phyloP scores from a whole-genome alignment of 23 tunicate genomes.

The Halocynthia aurantium region DNA sequence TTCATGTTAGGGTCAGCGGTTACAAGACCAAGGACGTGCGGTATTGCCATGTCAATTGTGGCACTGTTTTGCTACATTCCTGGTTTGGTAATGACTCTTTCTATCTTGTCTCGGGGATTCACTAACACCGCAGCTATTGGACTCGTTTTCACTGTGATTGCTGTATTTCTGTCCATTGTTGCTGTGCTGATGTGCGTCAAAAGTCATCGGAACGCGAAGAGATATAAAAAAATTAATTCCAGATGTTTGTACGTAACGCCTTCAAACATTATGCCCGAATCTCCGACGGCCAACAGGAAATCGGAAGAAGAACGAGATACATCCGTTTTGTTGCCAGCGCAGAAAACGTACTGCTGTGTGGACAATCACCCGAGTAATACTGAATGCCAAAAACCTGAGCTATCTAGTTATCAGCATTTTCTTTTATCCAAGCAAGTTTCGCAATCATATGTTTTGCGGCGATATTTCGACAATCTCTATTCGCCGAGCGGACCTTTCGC shows the following conservation, averaged over 20 bases:
- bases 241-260: no score
- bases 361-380: not conserved
- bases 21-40: slow-evolving; percentile 4
- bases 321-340: not conserved
- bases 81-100: not conserved
- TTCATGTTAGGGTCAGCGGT: not conserved
- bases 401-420: not conserved
- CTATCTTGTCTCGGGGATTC: not conserved
- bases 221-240: not conserved
- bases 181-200: not conserved
- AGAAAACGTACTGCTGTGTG: not conserved
- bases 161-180: not conserved
- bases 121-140: not conserved
- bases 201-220: not conserved
- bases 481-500: slow-evolving; percentile 1
- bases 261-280: no score
- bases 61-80: slow-evolving; percentile 7
- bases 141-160: not conserved
- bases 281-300: not conserved
- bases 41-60: slow-evolving; percentile 1
- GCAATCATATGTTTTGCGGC: not conserved
- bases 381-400: not conserved
- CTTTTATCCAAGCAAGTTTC: not conserved
- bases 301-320: not conserved
- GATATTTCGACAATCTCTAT: slow-evolving; percentile 3